Base-by-base conservation (phyloP, 2,797 vertebrate genomes). In the Manis crassicaudata region DNA sequence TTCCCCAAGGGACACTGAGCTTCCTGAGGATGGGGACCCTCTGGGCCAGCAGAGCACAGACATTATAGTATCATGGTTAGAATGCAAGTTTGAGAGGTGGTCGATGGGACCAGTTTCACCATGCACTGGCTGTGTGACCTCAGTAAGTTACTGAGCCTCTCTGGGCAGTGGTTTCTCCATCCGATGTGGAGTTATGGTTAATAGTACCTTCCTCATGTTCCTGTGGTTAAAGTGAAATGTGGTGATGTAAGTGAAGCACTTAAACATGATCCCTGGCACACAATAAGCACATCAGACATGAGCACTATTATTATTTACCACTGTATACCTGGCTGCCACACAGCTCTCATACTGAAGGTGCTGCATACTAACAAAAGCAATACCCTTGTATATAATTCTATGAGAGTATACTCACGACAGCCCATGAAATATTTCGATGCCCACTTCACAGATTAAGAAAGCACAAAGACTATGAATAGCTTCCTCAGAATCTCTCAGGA, bases 381-480 rank as follows among this genome's bases (percentile, higher is more conserved):
- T n/a, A 23, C 12, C 18, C 40, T 68, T 62, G 27, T 32, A 35
- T 43, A 54, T 12, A 21, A 68, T 32, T 29, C 2, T 2, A 73
- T 52, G 23, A 35, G 18, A 40, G 21, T 37, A 87, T 13, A 76
- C 85, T 82, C 12, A 9, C 7, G 37, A 25, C 9, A 70, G 35
- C 11, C 29, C 50, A 32, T 12, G 11, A 68, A 27, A 16, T 6
- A 52, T 1, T 3, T 1, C 18, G 25, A 5, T 1, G 29, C 2
- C 5, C 5, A 46, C 25, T 82, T 32, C 50, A 46, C 52, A 79
- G 18, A 37, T n/a, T 40, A 20, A 80, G 79, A 43, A 76, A n/a
- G 14, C 5, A 67, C 32, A 70, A 20, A 67, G 63, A n/a, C 52
- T 20, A n/a, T 4, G 27, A 46, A 2, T 17, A 20, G 4, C 60